Evolutionary conservation across 2,797 vertebrate genomes (phyloP), one percentile per base, ranked within the genome.

Genomic region (Cossypha dichroa): DNA sequence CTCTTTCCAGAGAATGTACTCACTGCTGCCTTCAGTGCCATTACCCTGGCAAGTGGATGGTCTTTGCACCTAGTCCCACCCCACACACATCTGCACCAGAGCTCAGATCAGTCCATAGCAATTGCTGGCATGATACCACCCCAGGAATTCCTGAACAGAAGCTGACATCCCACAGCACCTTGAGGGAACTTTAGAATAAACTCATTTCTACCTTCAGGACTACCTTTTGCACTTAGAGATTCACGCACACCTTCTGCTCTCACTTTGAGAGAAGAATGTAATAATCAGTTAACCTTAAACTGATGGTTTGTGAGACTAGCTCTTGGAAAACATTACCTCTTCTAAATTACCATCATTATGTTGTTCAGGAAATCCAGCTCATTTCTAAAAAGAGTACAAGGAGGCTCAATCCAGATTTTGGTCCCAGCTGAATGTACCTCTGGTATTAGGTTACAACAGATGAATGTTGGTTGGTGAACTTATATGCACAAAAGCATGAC

Each of bases 401-500:
- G 16, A 83, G 17, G 21, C 26, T 41, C 16, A 59, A 1, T 19
- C 20, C 36, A 83, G 74, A 85, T 28, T 23, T 52, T 22, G 23
- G 34, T 6, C 41, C 7, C 31, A 72, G 1, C 0, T 38, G n/a
- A 41, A 34, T 1, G 0, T 8, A 34, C 33, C 33, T 34, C 33
- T 34, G 33, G 33, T 34, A 34, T 34, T 34, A 34, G 33, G 33
- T 34, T 34, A 34, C 33, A 34, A 34, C 33, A 8, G 16, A 31
- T 0, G 0, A 38, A 23, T 3, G 1, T 2, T 79, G 13, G 28
- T 74, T 67, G 49, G 15, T 59, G 22, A 69, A 62, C 1, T 23
- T 66, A 33, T 0, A 2, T 3, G 13, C 12, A 41, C 6, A 45
- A 62, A 79, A 11, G 2, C 1, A 2, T 48, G 19, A 59, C 15